These are phyloP conservation scores for Nezara viridula DNA, from an alignment of 2,888 invertebrate species.

Conservation along the genomic window DNA sequence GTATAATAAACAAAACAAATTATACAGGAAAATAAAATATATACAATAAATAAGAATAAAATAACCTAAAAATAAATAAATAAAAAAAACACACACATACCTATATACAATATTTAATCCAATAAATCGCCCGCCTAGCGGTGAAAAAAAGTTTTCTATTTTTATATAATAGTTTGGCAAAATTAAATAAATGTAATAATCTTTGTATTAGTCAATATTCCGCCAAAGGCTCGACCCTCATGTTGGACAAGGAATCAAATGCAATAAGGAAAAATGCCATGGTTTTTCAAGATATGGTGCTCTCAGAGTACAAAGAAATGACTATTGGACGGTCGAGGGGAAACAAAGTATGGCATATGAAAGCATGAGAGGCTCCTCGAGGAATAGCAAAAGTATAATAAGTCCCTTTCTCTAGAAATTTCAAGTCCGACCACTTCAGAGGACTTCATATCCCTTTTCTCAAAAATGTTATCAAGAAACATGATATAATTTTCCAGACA, in stretches of 20 bases:
- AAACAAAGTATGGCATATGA: background rate
- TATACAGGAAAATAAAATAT: too few relatives aligned
- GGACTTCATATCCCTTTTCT: background rate
- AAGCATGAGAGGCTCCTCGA: background rate
- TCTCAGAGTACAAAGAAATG: background rate
- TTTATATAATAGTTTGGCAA: too few relatives aligned
- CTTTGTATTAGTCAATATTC: background rate
- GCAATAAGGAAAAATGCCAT: background rate
- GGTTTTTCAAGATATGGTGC: background rate
- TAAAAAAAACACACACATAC: too few relatives aligned
- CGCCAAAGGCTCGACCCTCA: background rate
- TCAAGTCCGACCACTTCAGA: background rate
- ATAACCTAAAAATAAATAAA: too few relatives aligned
- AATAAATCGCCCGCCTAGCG: too few relatives aligned
- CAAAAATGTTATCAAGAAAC: background rate
- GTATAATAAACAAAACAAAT: too few relatives aligned
- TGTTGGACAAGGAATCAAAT: background rate
- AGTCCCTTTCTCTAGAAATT: background rate
- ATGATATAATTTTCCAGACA: too few relatives aligned
- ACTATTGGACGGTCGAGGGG: too few relatives aligned
- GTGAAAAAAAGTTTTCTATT: too few relatives aligned
- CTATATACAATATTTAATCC: too few relatives aligned
- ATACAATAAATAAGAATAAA: too few relatives aligned
- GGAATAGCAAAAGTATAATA: background rate
- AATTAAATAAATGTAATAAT: too few relatives aligned